Conservation (phyloP, 1,140 invertebrate genomes). For the Drosophila kohkoa region DNA sequence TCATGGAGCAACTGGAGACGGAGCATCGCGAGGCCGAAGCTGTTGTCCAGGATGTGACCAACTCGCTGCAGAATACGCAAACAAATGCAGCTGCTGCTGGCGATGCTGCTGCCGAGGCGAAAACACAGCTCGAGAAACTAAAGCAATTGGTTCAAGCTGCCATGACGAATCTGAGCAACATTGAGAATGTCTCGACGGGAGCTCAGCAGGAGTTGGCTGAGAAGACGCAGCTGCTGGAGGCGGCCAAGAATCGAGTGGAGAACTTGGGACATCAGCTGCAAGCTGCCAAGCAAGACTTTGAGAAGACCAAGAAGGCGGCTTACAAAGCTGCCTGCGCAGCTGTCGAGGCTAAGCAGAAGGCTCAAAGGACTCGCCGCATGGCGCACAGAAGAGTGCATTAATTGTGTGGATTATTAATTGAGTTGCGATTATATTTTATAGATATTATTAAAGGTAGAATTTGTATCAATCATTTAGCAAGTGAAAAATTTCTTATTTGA, state of each 20-base stretch:
- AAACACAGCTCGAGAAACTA: constrained; percentile 84
- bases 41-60: constrained; percentile 87
- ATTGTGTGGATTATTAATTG: neutral
- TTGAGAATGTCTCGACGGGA: constrained; percentile 85
- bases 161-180: constrained; percentile 86
- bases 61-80: constrained; percentile 86
- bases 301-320: constrained; percentile 87
- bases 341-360: constrained; percentile 85
- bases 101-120: constrained; percentile 78
- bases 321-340: constrained; percentile 87
- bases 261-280: constrained; percentile 87
- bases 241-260: constrained; percentile 87
- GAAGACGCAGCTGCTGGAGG: constrained; percentile 87
- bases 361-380: constrained; percentile 16
- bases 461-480: too few species aligned
- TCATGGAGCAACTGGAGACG: constrained; percentile 86
- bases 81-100: constrained; percentile 86
- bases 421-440: neutral
- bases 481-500: too few species aligned
- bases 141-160: constrained; percentile 74
- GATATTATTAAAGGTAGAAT: neutral
- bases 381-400: neutral
- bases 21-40: constrained; percentile 87
- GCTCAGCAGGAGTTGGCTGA: constrained; percentile 85
- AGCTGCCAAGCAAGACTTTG: constrained; percentile 86